Percentiles rank a stretch among this genome's conserved stretches.
Conservation (phyloP, 2,113 vertebrate species). For the Thymallus thymallus region DNA sequence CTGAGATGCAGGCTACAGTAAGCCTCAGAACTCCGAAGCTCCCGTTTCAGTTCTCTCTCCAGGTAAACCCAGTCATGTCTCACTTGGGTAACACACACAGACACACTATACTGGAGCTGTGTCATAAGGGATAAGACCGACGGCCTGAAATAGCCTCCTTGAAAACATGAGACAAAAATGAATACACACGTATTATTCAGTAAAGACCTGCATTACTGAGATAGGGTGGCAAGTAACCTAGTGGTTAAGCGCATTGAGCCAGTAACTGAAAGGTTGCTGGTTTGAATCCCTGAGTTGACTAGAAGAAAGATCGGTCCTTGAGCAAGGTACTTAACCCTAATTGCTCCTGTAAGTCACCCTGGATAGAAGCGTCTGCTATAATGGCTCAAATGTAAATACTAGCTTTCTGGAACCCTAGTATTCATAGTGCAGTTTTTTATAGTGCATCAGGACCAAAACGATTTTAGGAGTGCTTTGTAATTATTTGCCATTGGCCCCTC, state of each 20-base stretch:
- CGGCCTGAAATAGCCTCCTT: background rate
- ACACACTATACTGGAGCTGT: background rate
- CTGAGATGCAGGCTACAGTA: background rate
- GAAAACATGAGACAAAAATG: background rate
- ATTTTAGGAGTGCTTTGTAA: slow-evolving; percentile 2
- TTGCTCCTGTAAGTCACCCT: no score
- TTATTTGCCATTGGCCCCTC: slow-evolving; percentile 16
- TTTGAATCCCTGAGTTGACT: no score
- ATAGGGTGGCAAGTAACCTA: no score
- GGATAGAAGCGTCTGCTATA: no score
- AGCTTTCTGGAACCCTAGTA: background rate
- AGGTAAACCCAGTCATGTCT: background rate
- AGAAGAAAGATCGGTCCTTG: no score
- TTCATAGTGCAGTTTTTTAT: background rate
- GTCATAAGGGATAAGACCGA: background rate
- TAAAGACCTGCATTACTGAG: background rate
- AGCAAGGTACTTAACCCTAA: no score
- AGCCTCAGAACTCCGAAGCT: background rate
- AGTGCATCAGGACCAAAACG: background rate
- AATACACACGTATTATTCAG: background rate
- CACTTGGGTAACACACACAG: background rate
- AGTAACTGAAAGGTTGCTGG: no score
- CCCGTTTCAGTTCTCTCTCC: background rate
- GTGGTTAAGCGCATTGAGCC: no score
- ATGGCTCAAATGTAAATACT: background rate